Evolutionary conservation across 2,797 vertebrate genomes (phyloP), one percentile per base, ranked within the genome.

Genomic region (Schizopygopsis pylzovi): DNA sequence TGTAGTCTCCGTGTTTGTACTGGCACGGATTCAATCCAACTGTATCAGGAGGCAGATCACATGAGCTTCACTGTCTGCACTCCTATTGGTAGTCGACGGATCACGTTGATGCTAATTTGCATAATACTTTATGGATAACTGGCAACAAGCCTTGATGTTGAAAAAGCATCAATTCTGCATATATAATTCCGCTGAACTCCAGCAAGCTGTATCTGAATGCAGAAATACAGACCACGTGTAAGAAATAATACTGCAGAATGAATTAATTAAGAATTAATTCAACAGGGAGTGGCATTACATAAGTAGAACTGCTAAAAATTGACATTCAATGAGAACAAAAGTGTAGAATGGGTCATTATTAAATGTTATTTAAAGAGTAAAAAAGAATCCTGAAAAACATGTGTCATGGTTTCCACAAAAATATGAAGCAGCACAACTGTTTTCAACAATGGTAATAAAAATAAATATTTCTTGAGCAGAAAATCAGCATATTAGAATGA

Each of bases 41-140:
- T 78, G 18, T 59, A 78, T 61, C 76, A 25, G 22, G 37, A 78
- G 54, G 54, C 76, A 16, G 54, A 61, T 78, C 76, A 59, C 54
- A 78, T 25, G 54, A 61, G 54, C 76, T 8, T 61, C 54, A 25
- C 76, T 61, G 37, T 61, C 12, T 41, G 54, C 76, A 61, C 12
- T 78, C 54, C 37, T 56, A 43, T 25, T 78, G 37, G 37, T 41
- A 78, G 54, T 61, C 76, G n/a, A 43, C 15, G 37, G 22, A 78
- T 61, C 54, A 78, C 54, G n/a, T 56, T 78, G 37, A 61, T 61
- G 39, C 37, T 41, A 16, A 78, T 78, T 78, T 78, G 76, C 76
- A 78, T 61, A 61, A 43, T 43, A 43, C 37, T 78, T 78, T 43
- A 25, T 78, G 76, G 37, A 61, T 25, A 41, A 77, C 49, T 56